Percentiles rank a stretch among this genome's conserved stretches.
Conservation (phyloP, 37 sponge, comb jelly and placozoan species). For the Eunapius fragilis region DNA sequence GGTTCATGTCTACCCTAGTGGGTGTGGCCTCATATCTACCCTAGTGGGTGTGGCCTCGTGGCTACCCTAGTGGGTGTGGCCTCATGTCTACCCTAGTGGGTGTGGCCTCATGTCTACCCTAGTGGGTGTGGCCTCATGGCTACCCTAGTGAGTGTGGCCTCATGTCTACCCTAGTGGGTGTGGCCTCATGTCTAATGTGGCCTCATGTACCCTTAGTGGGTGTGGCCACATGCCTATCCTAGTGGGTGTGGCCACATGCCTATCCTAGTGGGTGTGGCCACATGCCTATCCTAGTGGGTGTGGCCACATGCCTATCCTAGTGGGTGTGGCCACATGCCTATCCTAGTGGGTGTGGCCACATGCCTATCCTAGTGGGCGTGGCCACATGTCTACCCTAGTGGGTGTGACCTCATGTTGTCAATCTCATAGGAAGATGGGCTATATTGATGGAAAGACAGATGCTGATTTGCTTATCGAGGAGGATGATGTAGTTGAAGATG, state of each 20-base stretch:
- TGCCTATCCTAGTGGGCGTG: too few relatives aligned
- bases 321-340: neutral
- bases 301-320: too few relatives aligned
- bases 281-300: neutral
- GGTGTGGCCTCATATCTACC: too few relatives aligned
- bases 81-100: too few relatives aligned
- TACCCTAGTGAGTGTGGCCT: slow-evolving; percentile 22
- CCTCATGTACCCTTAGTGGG: too few relatives aligned
- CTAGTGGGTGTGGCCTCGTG: slow-evolving; percentile 7
- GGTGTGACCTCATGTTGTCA: neutral
- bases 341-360: neutral
- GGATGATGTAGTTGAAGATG: slow-evolving; percentile 16
- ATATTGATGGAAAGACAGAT: slow-evolving; percentile 56
- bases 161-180: neutral
- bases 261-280: slow-evolving; percentile 26
- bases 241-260: neutral
- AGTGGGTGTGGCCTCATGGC: neutral
- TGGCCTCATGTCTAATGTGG: too few relatives aligned
- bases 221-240: neutral
- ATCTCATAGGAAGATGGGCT: slow-evolving; percentile 52
- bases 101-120: neutral
- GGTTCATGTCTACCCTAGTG: neutral
- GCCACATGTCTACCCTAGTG: neutral
- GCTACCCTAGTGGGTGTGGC: neutral
- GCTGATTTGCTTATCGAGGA: slow-evolving; percentile 56